Percentiles rank a stretch among this genome's conserved stretches.
Evolutionary conservation across 1,140 invertebrate genomes (phyloP).

Genomic region (Zaprionus lachaisei): DNA sequence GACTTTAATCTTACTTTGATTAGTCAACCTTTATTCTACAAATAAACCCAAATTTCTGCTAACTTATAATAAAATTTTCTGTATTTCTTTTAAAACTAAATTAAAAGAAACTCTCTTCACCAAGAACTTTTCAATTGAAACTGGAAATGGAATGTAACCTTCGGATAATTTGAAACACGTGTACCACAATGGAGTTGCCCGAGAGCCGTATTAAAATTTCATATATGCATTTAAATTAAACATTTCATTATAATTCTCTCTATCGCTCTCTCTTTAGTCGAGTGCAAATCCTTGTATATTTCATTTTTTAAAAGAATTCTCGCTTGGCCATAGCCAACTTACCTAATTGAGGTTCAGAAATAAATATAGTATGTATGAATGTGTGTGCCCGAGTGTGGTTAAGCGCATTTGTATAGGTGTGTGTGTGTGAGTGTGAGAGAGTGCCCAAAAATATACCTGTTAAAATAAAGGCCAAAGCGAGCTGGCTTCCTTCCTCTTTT

Average conservation of each 20-base stretch:
- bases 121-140: background rate
- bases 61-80: background rate
- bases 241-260: slow-evolving; percentile 21
- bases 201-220: slow-evolving; percentile 19
- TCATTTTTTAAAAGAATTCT: slow-evolving; percentile 34
- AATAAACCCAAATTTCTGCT: background rate
- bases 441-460: slow-evolving; percentile 28
- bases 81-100: background rate
- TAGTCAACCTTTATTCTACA: background rate
- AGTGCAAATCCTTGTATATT: slow-evolving; percentile 25
- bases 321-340: slow-evolving; percentile 32
- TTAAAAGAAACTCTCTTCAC: background rate
- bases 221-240: slow-evolving; percentile 15
- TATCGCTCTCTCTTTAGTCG: slow-evolving; percentile 1
- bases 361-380: slow-evolving; percentile 14
- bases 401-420: slow-evolving; percentile 8
- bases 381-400: slow-evolving; percentile 10
- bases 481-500: slow-evolving; percentile 36
- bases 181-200: background rate
- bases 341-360: slow-evolving; percentile 37
- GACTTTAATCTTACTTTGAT: background rate
- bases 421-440: slow-evolving; percentile 4
- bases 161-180: background rate
- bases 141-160: background rate
- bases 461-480: slow-evolving; percentile 49